phyloP scores from a whole-genome alignment of 2,113 vertebrate species.

The Oncorhynchus clarkii region DNA sequence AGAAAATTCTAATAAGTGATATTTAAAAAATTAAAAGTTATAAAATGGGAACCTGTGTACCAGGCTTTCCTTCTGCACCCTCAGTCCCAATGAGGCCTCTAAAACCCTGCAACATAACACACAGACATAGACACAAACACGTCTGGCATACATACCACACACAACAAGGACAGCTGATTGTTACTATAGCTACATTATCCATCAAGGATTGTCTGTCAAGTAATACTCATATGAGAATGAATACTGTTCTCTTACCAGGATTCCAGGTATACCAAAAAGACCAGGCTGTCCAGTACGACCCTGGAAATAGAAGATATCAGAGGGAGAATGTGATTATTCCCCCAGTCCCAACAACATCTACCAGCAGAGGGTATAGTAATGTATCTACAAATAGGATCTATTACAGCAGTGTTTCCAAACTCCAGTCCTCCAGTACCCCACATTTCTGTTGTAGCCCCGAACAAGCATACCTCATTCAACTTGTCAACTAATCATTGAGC shows the following conservation, averaged over 20 bases:
- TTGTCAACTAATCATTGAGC: no score
- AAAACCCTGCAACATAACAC: conserved; percentile 64
- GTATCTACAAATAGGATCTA: not conserved
- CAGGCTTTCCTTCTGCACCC: conserved; percentile 74
- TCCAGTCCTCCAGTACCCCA: no score
- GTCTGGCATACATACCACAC: conserved; percentile 11
- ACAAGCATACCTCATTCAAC: no score
- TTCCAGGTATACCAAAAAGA: conserved; percentile 71
- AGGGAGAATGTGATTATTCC: not conserved
- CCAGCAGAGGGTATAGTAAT: not conserved
- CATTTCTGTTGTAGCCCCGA: no score
- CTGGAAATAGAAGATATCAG: conserved; percentile 44
- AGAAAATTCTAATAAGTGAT: conserved; percentile 7
- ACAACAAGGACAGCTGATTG: not conserved
- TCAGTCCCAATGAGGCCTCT: conserved; percentile 68
- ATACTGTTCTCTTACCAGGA: conserved; percentile 61
- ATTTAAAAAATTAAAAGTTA: conserved; percentile 50
- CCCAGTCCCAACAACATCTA: not conserved
- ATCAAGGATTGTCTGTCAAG: not conserved
- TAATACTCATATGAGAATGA: not conserved
- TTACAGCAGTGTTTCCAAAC: not conserved
- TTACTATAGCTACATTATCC: not conserved
- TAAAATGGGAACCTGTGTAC: conserved; percentile 77
- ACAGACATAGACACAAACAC: conserved; percentile 10
- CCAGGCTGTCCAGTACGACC: conserved; percentile 76